Evolutionary conservation across 2,113 vertebrate genomes (phyloP).

Genomic region (Amblyopsis rosae): DNA sequence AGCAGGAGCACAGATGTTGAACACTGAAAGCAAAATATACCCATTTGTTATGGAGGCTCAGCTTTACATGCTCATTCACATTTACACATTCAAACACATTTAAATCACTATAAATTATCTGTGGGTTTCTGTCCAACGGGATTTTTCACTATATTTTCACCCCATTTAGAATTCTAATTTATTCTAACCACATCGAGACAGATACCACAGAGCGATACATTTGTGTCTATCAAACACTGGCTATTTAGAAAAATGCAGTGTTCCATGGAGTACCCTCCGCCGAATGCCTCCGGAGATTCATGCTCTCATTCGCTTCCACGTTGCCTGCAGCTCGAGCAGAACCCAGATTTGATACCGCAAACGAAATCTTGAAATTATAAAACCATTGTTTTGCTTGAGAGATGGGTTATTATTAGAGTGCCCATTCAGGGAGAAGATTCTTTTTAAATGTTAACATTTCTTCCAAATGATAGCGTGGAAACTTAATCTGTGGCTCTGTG

Average conservation of each 20-base stretch:
- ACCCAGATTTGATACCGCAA: conserved; percentile 44
- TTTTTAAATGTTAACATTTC: conserved; percentile 33
- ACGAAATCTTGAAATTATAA: conserved; percentile 60
- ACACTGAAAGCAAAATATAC: too few species aligned
- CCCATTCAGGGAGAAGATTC: conserved; percentile 25
- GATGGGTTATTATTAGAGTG: conserved; percentile 45
- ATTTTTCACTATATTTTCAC: conserved; percentile 31
- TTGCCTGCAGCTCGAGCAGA: conserved; percentile 51
- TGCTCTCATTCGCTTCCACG: conserved; percentile 47
- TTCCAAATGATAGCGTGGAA: conserved; percentile 30
- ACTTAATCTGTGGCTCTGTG: conserved; percentile 18
- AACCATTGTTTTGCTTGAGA: conserved; percentile 54
- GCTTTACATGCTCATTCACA: not conserved
- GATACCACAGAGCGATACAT: conserved; percentile 58
- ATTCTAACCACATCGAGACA: conserved; percentile 56
- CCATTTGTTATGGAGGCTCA: not conserved
- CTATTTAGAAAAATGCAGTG: conserved; percentile 65
- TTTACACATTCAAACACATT: conserved; percentile 19
- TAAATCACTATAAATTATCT: conserved; percentile 30
- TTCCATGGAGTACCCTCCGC: conserved; percentile 63
- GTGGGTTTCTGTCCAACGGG: conserved; percentile 20
- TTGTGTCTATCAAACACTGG: conserved; percentile 68
- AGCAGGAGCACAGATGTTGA: too few species aligned
- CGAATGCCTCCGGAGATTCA: conserved; percentile 60
- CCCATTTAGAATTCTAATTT: conserved; percentile 61